A percentile compares a stretch with the other conserved stretches of the same genome.
phyloP scores from a whole-genome alignment of 2,888 invertebrate genomes.

The Drosophila tanythrix region DNA sequence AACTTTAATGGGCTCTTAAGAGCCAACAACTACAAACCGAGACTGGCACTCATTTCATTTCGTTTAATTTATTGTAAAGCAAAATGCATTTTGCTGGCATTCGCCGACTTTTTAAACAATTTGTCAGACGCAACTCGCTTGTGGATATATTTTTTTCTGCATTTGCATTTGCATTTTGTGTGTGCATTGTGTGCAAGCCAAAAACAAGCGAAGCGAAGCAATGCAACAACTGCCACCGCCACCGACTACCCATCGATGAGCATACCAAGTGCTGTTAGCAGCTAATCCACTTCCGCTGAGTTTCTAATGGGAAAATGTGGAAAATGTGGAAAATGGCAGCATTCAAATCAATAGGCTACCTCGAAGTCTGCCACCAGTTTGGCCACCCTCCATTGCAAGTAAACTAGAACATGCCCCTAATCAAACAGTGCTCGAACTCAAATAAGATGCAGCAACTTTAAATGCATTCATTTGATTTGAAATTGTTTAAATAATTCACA shows the following conservation, averaged over 20 bases:
- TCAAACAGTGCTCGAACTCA: neutral
- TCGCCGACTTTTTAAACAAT: conserved; percentile 39
- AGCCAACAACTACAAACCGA: conserved; percentile 34
- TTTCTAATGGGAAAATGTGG: neutral
- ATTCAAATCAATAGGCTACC: neutral
- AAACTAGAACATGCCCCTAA: neutral
- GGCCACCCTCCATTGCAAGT: neutral
- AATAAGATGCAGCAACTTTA: neutral
- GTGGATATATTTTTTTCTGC: conserved; percentile 23
- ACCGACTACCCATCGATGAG: conserved; percentile 43
- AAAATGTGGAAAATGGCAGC: neutral
- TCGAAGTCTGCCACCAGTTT: neutral
- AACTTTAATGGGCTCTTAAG: conserved; percentile 65
- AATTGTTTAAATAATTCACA: conserved; percentile 2
- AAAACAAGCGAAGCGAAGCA: neutral
- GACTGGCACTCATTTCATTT: conserved; percentile 16
- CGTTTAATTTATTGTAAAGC: conserved; percentile 44
- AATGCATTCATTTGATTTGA: neutral
- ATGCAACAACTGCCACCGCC: conserved; percentile 5
- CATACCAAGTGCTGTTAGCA: neutral
- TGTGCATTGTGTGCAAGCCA: conserved; percentile 27
- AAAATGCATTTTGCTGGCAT: conserved; percentile 45
- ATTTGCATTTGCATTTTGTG: conserved; percentile 46
- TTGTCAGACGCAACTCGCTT: conserved; percentile 44
- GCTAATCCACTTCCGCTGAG: neutral